Base-by-base conservation (phyloP, 2,113 vertebrate species). In the Limanda limanda region DNA sequence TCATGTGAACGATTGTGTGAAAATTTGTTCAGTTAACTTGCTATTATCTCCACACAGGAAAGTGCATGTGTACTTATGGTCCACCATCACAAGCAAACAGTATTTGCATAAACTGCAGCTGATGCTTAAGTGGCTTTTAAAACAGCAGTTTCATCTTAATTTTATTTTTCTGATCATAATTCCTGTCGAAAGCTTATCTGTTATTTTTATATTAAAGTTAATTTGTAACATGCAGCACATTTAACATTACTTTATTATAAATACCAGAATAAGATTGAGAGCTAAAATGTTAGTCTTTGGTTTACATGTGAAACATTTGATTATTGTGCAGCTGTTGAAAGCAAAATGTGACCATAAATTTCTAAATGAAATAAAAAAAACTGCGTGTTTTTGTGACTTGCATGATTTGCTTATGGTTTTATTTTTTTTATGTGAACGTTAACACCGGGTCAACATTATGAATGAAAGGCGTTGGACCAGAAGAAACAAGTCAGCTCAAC, bases 141-240 rank as follows among this genome's bases (percentile, higher is more conserved):
- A 81, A 24, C 1, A 31, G 40, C 45, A 23, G 9, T 31, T 31
- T 8, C 1, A 6, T 31, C 6, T 31, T 31, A 31, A 31, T 31
- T 31, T 1, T 54, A 15, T 68, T n/a, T 31, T 15, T 35, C 72
- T 72, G 68, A 68, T 73, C 0, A 0, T 20, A 2, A 24, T 45
- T 65, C 14, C 67, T 40, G 3, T 59, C 25, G 31, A 6, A 75
- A 40, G 20, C n/a, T 62, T 17, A 67, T 79, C 17, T 3, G 1
- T 70, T 66, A 69, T 61, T 81, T 82, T 76, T 75, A 3, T 75
- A 75, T 70, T 51, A 56, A 79, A 52, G 37, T 51, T 68, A 2
- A 35, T 48, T 60, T 31, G 24, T 72, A 64, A 70, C 65, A 68
- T 69, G 42, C 70, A 71, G 63, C 47, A 40, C 7, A 27, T 68